Percentiles rank a stretch among this genome's conserved stretches.
These are phyloP conservation scores for Amiota minor DNA, from an alignment of 2,888 invertebrate species.

Conservation along the genomic window DNA sequence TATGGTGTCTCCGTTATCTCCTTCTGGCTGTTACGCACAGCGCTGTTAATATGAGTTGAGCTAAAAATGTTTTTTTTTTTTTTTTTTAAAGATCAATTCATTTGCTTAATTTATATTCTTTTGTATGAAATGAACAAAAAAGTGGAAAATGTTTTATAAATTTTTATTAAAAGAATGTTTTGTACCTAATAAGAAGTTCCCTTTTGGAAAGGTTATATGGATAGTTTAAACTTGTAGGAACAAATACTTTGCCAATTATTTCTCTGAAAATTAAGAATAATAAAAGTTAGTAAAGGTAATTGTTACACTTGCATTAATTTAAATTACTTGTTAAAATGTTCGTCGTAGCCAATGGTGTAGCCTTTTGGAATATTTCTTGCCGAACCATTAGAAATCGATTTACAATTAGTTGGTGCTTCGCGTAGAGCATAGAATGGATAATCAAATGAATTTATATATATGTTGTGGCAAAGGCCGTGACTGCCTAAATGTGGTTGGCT, in stretches of 20 bases:
- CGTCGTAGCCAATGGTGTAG: conserved; percentile 70
- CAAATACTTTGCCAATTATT: conserved; percentile 66
- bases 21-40: too few relatives aligned
- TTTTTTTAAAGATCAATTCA: too few relatives aligned
- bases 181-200: conserved; percentile 35
- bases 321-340: conserved; percentile 57
- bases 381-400: conserved; percentile 49
- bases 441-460: conserved; percentile 71
- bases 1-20: too few relatives aligned
- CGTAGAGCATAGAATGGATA: conserved; percentile 68
- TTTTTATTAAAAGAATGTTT: too few relatives aligned
- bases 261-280: conserved; percentile 50
- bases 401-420: conserved; percentile 57
- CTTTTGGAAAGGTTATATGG: conserved; percentile 71
- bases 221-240: conserved; percentile 65
- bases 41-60: too few relatives aligned
- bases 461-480: conserved; percentile 70
- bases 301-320: background rate
- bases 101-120: too few relatives aligned
- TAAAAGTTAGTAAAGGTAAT: conserved; percentile 4
- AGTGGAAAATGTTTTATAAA: too few relatives aligned
- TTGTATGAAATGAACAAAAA: too few relatives aligned
- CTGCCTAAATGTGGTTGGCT: conserved; percentile 64
- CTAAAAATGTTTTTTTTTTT: too few relatives aligned
- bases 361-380: conserved; percentile 57